Evolutionary conservation across 2,113 vertebrate genomes (phyloP), one percentile per base, ranked within the genome.

Genomic region (Lutjanus erythropterus): DNA sequence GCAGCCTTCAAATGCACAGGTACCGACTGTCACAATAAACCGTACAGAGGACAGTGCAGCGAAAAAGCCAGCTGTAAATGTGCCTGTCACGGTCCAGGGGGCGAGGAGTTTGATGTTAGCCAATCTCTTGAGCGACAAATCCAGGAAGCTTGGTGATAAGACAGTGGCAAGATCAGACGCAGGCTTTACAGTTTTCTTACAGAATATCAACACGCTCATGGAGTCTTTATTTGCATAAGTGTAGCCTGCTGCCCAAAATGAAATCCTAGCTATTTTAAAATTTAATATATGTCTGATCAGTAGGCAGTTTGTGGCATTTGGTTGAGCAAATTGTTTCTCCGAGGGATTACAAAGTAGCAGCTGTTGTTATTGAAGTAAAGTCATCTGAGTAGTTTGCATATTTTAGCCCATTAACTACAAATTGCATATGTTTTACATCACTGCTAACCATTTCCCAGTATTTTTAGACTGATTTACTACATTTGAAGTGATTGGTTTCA

Each of bases 21-120:
- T 21, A 56, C 31, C 64, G 33, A 64, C 42, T 55, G 62, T 67
- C 60, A 56, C 66, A 80, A 66, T 46, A 55, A 68, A 73, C 41
- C 10, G n/a, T 61, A n/a, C 42, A 68, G 41, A 52, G 42, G 52
- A 50, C n/a, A 27, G 59, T 50, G 60, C 19, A 37, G 46, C 50
- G 52, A 73, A 68, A 67, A 75, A 50, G 25, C 3, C 68, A 33
- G 41, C 39, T 59, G n/a, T 65, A 67, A 75, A 42, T 14, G 39
- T 55, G 74, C 86, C 29, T 81, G 78, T 73, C 80, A 79, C 12
- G 19, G 78, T 71, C 53, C 53, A 65, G 39, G 18, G n/a, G 52
- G 59, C 65, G 27, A 29, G 16, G 29, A 39, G 66, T 46, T 65
- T 49, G 59, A 71, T 44, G 27, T 39, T 52, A n/a, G 52, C 73